Base-by-base conservation (phyloP, 1,140 invertebrate species). In the Plectus sambesii region DNA sequence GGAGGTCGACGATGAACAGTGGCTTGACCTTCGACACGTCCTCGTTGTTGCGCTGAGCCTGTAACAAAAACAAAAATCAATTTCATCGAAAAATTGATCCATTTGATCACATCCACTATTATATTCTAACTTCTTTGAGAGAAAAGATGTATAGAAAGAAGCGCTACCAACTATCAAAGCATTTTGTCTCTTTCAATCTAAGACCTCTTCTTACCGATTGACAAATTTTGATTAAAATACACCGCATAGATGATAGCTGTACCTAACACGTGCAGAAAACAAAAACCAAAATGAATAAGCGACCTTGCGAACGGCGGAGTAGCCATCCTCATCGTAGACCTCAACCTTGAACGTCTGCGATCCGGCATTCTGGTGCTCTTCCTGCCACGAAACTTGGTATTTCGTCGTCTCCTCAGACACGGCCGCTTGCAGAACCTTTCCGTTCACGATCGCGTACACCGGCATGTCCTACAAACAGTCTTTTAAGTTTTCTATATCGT, bases 41-140 rank as follows among this genome's bases (percentile, higher is more conserved):
- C n/a, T 71, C 69, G 38, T 70, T 69, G 59, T 64, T 68, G 54
- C 70, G 62, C 50, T 71, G 69, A 37, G 69, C 71, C 69, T 72
- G 54, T 37, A 64, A 55, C 5, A 12, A 19, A 20, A 51, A 20
- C 33, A 9, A 24, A 27, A 40, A 48, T 5, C 42, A 27, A 56
- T 2, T 8, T 33, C 2, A 6, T 22, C 52, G n/a, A 43, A 49
- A 29, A 29, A 33, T 53, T 9, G 17, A 37, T 27, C 24, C 19
- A 12, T 60, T 64, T 26, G 61, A 61, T 46, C 64, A 70, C 15
- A 70, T 61, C 70, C 71, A 48, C n/a, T n/a, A n/a, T n/a, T n/a
- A n/a, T n/a, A n/a, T n/a, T n/a, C n/a, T n/a, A n/a, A n/a, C n/a
- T n/a, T n/a, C n/a, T n/a, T n/a, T n/a, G n/a, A n/a, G n/a, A n/a